These are phyloP conservation scores for Bos javanicus DNA, from an alignment of 2,113 vertebrate genomes.

Conservation along the genomic window DNA sequence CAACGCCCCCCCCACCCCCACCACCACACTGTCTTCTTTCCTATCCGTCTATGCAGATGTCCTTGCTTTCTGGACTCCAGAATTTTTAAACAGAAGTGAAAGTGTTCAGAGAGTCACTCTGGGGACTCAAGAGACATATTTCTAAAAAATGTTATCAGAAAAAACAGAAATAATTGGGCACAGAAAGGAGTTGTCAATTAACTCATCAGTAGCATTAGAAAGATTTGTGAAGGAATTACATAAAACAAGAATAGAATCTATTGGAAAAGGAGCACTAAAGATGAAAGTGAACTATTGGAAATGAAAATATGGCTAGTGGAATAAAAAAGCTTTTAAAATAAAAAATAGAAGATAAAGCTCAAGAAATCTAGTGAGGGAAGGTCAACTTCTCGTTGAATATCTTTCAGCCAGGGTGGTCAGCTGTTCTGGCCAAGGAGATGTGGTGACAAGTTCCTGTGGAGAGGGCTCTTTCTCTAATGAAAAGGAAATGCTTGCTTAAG, in stretches of 20 bases:
- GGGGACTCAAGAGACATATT: neutral
- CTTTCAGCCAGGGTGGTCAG: neutral
- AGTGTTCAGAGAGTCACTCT: neutral
- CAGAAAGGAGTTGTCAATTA: neutral
- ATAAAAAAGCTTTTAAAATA: neutral
- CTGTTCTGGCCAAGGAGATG: neutral
- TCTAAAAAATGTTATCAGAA: neutral
- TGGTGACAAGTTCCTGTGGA: neutral
- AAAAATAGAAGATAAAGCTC: neutral
- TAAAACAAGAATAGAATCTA: neutral
- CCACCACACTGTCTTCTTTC: neutral
- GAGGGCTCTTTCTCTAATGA: neutral
- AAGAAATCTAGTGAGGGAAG: neutral
- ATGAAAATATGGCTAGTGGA: neutral
- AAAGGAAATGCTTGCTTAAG: neutral
- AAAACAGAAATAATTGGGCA: neutral
- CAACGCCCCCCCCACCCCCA: fast-evolving
- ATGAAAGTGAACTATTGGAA: neutral
- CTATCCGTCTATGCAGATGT: neutral
- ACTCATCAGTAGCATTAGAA: neutral
- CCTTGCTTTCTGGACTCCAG: neutral
- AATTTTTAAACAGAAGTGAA: neutral
- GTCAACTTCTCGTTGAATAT: neutral
- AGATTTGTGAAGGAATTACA: neutral
- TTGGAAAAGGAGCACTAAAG: neutral